phyloP scores from a whole-genome alignment of 2,797 vertebrate species.

The Nannoperca australis region DNA sequence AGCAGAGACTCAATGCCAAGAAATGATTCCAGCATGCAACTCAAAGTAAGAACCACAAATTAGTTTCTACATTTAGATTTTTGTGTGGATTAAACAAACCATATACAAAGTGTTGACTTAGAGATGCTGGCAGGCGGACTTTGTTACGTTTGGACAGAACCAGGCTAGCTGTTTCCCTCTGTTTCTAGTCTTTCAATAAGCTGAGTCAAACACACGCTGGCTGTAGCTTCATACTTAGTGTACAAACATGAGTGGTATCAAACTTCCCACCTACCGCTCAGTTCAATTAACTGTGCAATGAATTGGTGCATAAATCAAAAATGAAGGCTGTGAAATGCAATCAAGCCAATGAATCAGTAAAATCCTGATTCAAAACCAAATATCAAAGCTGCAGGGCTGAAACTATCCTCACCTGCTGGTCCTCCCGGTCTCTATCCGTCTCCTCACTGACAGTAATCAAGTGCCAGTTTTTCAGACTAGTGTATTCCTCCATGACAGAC shows the following conservation, averaged over 20 bases:
- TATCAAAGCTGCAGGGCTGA: background rate
- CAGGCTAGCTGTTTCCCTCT: no score
- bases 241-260: no score
- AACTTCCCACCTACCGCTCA: no score
- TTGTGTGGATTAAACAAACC: no score
- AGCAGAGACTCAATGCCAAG: no score
- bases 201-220: background rate
- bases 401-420: constrained; percentile 64
- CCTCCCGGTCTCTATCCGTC: constrained; percentile 64
- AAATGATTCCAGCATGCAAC: no score
- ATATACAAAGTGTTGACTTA: no score
- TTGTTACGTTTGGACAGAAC: background rate
- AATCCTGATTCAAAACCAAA: background rate
- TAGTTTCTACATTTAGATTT: no score
- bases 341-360: background rate
- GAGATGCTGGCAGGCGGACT: background rate
- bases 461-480: constrained; percentile 91
- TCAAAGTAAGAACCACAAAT: no score
- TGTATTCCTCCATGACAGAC: constrained; percentile 91
- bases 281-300: background rate
- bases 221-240: background rate
- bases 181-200: background rate
- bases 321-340: background rate
- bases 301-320: background rate
- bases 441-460: constrained; percentile 83